phyloP scores from a whole-genome alignment of 1,140 invertebrate species.

The Lineus longissimus region DNA sequence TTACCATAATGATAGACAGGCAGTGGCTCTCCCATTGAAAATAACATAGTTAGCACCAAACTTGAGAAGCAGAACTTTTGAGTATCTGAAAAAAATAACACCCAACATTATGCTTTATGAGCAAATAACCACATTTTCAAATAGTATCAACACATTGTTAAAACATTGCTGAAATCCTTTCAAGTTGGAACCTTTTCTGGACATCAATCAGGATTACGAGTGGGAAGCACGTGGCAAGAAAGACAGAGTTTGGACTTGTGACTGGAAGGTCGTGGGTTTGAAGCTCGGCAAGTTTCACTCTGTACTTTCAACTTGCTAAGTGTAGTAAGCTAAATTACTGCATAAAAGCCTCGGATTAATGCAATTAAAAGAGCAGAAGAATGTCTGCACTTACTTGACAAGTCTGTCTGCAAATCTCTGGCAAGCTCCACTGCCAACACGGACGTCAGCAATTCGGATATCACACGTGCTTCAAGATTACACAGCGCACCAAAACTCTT shows the following conservation, averaged over 20 bases:
- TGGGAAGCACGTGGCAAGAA: no score
- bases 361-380: not conserved
- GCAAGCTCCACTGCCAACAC: conserved; percentile 83
- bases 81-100: conserved; percentile 46
- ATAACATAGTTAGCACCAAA: conserved; percentile 75
- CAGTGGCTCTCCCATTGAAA: conserved; percentile 74
- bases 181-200: no score
- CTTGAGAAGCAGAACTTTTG: conserved; percentile 71
- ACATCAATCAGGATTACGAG: no score
- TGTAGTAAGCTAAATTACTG: no score
- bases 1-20: conserved; percentile 50
- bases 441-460: conserved; percentile 77
- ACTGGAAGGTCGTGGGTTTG: no score
- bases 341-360: no score
- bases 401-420: conserved; percentile 54
- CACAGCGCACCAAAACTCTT: conserved; percentile 84
- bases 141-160: no score
- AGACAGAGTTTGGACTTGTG: not conserved
- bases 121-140: no score
- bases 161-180: no score
- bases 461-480: conserved; percentile 71
- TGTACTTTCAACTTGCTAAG: no score
- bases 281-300: no score
- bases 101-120: no score
- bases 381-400: conserved; percentile 26